Conservation (phyloP, 2,888 invertebrate genomes). For the Drosophila mercatorum region DNA sequence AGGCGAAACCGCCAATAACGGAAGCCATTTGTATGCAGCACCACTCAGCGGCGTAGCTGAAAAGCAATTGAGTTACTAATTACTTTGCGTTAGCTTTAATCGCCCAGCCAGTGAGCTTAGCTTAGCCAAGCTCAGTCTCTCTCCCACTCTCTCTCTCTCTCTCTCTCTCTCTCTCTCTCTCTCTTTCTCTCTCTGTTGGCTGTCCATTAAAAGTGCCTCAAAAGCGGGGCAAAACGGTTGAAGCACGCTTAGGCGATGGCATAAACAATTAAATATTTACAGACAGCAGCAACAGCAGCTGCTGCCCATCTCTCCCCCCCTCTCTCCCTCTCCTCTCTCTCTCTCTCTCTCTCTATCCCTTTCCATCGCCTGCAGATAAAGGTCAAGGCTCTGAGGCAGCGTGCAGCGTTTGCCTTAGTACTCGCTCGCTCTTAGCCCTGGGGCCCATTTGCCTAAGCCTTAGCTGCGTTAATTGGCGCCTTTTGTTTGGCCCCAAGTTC, state of each 20-base stretch:
- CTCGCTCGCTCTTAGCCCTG: conserved; percentile 20
- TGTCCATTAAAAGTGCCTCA: conserved; percentile 72
- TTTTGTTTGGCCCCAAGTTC: conserved; percentile 62
- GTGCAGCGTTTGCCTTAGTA: neutral
- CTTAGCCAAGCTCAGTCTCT: neutral
- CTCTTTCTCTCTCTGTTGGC: conserved; percentile 6
- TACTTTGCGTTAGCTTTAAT: conserved; percentile 75
- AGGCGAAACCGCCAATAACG: conserved; percentile 65
- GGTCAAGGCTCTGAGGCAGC: conserved; percentile 72
- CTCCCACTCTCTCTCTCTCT: neutral
- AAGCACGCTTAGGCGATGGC: conserved; percentile 52
- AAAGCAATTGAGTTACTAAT: conserved; percentile 79
- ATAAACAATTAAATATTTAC: conserved; percentile 80
- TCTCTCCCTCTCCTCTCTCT: neutral
- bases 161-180: neutral
- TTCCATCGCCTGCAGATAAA: conserved; percentile 68
- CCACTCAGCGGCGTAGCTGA: conserved; percentile 53
- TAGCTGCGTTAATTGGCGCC: conserved; percentile 76
- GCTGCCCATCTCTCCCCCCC: conserved; percentile 8
- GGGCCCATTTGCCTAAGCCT: conserved; percentile 60
- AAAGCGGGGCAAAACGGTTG: conserved; percentile 46
- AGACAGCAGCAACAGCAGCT: conserved; percentile 37
- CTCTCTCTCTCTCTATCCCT: neutral
- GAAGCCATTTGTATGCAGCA: conserved; percentile 68
- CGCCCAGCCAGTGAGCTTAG: conserved; percentile 33